Evolutionary conservation across 2,888 invertebrate species (phyloP), one percentile per base, ranked within the genome.

Genomic region (Drosophila anomelani): DNA sequence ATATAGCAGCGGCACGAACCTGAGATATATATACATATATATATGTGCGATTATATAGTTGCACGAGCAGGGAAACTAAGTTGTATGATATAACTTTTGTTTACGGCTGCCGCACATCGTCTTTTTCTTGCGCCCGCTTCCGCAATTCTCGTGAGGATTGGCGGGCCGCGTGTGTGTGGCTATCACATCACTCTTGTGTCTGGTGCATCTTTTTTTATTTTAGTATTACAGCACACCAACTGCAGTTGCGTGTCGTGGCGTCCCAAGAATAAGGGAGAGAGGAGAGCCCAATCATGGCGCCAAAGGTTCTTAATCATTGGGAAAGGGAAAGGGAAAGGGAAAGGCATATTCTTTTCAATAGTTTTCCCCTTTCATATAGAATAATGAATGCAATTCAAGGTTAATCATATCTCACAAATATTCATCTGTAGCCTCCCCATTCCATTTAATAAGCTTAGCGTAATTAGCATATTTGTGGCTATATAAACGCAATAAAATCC

Each of bases 31-130:
- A 43, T 20, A 29, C 4, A 38, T n/a, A 26, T 26, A 26, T 26
- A 32, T 13, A 36, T 60, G 12, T 49, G 4, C 39, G 7, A 26
- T 4, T 51, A 34, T 51, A 15, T 34, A 51, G 51, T 32, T 32
- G 66, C 60, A 44, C 53, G 34, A 29, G 49, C 38, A 10, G 43
- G 17, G 15, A 47, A 41, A 43, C 54, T 43, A 51, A 43, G 43
- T 51, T 51, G 53, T 39, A 66, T 74, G 72, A 73, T 73, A 74
- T 73, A 73, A 73, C 72, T 32, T 73, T 73, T 68, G 67, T 68
- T 71, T 47, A 62, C 47, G 72, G 29, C 55, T 41, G 39, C 54
- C 57, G 64, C 72, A 34, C 51, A 74, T 72, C 46, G 71, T 8
- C 49, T 49, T 17, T 36, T 56, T 43, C 26, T 34, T 36, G 51